A percentile compares a stretch with the other conserved stretches of the same genome.
Conservation (phyloP, 2,113 vertebrate genomes). For the Epinephelus cyanopodus region DNA sequence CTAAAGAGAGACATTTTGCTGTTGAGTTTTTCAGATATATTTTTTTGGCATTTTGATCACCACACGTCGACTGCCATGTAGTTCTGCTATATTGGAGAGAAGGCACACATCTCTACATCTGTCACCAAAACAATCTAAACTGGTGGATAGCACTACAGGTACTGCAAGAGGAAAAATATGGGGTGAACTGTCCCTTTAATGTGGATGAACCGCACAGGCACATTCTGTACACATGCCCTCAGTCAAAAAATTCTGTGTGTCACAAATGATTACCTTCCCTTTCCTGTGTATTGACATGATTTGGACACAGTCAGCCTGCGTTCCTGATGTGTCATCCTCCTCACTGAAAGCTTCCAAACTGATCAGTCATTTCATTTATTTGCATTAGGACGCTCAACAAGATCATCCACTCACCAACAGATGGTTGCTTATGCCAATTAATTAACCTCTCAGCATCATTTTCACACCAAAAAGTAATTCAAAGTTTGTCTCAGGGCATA, state of each 20-base stretch:
- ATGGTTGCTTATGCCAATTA: conserved; percentile 44
- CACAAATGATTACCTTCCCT: not conserved
- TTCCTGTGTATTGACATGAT: not conserved
- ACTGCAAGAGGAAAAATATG: too few relatives aligned
- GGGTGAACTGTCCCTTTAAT: not conserved
- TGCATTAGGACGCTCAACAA: conserved; percentile 24
- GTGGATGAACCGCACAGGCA: not conserved
- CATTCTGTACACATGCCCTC: not conserved
- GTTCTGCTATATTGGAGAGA: too few relatives aligned
- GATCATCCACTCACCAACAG: conserved; percentile 35
- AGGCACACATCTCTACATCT: too few relatives aligned
- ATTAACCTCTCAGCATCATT: conserved; percentile 53
- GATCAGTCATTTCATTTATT: conserved; percentile 36
- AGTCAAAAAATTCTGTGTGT: not conserved
- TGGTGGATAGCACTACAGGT: too few relatives aligned
- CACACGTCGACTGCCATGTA: too few relatives aligned
- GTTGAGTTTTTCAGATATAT: too few relatives aligned
- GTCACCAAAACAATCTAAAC: too few relatives aligned
- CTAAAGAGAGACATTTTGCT: too few relatives aligned
- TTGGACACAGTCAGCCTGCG: not conserved
- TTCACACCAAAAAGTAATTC: conserved; percentile 42
- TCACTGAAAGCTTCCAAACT: conserved; percentile 21
- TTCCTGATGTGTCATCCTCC: conserved; percentile 17
- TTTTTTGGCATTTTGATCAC: too few relatives aligned
- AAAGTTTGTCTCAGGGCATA: conserved; percentile 36